phyloP scores from a whole-genome alignment of 2,888 invertebrate species.

The Glomeris marginata region DNA sequence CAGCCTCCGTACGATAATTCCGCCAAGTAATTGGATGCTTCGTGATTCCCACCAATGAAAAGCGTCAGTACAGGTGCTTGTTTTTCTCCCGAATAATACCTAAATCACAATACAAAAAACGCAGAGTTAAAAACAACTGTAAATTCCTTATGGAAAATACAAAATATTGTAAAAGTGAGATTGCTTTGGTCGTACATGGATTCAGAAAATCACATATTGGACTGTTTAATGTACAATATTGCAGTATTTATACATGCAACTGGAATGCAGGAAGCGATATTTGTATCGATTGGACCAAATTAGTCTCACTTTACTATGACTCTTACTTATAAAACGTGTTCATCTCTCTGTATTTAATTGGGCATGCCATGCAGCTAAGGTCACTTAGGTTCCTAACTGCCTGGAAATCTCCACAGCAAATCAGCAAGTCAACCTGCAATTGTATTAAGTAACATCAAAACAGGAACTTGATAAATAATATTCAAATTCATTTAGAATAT shows the following conservation, averaged over 20 bases:
- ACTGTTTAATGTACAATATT: too few relatives aligned
- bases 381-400: slow-evolving; percentile 79
- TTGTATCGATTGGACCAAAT: too few relatives aligned
- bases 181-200: too few relatives aligned
- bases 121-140: background rate
- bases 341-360: slow-evolving; percentile 74
- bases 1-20: slow-evolving; percentile 96
- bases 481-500: too few relatives aligned
- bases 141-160: background rate
- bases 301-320: too few relatives aligned
- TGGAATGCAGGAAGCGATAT: background rate
- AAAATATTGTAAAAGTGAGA: too few relatives aligned
- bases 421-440: slow-evolving; percentile 67
- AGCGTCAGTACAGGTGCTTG: slow-evolving; percentile 79
- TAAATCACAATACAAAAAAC: slow-evolving; percentile 29
- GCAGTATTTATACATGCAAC: too few relatives aligned
- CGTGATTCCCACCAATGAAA: slow-evolving; percentile 98
- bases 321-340: slow-evolving; percentile 83
- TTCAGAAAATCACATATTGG: too few relatives aligned
- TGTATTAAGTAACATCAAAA: too few relatives aligned
- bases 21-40: slow-evolving; percentile 92
- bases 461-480: too few relatives aligned
- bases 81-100: slow-evolving; percentile 86
- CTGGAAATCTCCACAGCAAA: slow-evolving; percentile 98
- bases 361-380: slow-evolving; percentile 87